Evolutionary conservation across 2,797 vertebrate species (phyloP).

Genomic region (Myotis myotis): DNA sequence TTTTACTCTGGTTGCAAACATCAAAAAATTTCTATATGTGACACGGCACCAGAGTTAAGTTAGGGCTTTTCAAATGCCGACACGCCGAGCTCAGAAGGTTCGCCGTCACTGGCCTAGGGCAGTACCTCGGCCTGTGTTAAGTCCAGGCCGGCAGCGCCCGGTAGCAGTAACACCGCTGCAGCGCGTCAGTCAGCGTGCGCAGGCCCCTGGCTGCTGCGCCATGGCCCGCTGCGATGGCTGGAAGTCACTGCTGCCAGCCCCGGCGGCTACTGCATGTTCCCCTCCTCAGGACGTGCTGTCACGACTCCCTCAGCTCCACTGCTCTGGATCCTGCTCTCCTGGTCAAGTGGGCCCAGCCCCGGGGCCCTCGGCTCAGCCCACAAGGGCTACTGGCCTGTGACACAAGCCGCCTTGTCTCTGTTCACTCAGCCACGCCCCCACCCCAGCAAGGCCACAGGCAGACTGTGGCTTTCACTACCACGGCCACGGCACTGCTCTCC

Average conservation of each 20-base stretch:
- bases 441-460: background rate
- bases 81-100: too few relatives aligned
- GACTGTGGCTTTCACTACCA: background rate
- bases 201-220: background rate
- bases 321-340: background rate
- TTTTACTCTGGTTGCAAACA: too few relatives aligned
- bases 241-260: background rate
- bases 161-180: too few relatives aligned
- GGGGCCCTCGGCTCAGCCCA: background rate
- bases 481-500: background rate
- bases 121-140: accelerated
- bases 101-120: background rate
- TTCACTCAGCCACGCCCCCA: accelerated
- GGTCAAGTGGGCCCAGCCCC: background rate
- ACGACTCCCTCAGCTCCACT: background rate
- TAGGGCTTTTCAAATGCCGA: too few relatives aligned
- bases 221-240: accelerated
- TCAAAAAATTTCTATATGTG: too few relatives aligned
- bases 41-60: too few relatives aligned
- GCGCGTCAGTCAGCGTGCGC: too few relatives aligned
- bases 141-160: background rate
- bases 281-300: background rate
- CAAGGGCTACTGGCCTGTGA: background rate
- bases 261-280: accelerated
- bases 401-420: too few relatives aligned